Percentiles rank a stretch among this genome's conserved stretches.
phyloP scores from a whole-genome alignment of 1,140 invertebrate genomes.

The Fopius arisanus region DNA sequence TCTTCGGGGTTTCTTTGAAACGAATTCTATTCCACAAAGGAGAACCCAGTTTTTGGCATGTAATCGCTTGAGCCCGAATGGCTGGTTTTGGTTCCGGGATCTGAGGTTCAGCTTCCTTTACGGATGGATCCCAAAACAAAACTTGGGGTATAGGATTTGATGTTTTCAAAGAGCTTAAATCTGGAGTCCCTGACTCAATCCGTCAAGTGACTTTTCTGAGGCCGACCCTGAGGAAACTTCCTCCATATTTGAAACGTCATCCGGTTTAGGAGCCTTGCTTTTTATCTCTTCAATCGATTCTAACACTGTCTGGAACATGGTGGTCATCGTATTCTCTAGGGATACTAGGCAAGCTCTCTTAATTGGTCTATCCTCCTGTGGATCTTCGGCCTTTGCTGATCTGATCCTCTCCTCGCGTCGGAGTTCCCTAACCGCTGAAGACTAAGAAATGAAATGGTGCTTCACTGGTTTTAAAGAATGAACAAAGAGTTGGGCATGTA shows the following conservation, averaged over 20 bases:
- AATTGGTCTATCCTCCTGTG: background rate
- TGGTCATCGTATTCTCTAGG: background rate
- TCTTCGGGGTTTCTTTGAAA: constrained; percentile 40
- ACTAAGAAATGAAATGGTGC: constrained; percentile 5
- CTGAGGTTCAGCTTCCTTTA: constrained; percentile 34
- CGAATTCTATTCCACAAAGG: constrained; percentile 39
- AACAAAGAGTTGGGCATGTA: constrained; percentile 17
- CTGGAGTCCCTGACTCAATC: background rate
- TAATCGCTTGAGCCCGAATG: constrained; percentile 34
- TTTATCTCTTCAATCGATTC: background rate
- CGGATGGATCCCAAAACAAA: constrained; percentile 17
- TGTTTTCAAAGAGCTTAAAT: background rate
- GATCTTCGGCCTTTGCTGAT: background rate
- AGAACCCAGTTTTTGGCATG: constrained; percentile 35
- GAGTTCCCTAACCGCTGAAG: background rate
- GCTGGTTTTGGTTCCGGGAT: constrained; percentile 35
- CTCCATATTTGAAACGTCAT: constrained; percentile 12
- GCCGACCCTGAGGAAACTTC: background rate
- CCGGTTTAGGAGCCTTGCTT: background rate
- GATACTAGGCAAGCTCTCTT: too few species aligned
- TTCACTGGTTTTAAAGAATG: constrained; percentile 20
- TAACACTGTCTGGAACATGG: background rate
- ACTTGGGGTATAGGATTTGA: background rate
- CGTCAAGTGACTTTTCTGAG: background rate
- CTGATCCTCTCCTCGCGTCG: too few species aligned